Evolutionary conservation across 2,888 invertebrate genomes (phyloP).

Genomic region (Steromphala cineraria): DNA sequence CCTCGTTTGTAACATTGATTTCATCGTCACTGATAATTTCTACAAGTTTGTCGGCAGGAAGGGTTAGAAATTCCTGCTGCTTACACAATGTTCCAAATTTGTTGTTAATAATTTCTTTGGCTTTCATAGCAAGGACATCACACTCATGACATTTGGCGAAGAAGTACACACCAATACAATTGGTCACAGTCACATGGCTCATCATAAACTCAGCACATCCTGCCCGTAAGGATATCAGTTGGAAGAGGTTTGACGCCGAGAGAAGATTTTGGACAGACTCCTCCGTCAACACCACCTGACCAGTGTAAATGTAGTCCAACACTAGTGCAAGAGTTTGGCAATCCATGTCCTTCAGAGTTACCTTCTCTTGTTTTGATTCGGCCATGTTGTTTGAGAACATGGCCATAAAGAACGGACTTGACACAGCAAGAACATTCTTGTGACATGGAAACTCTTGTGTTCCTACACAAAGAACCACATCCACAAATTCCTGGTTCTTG

Average conservation of each 20-base stretch:
- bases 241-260: slow-evolving; percentile 73
- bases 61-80: slow-evolving; percentile 67
- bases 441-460: slow-evolving; percentile 69
- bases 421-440: slow-evolving; percentile 70
- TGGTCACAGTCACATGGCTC: slow-evolving; percentile 68
- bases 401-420: slow-evolving; percentile 73
- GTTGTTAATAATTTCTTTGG: slow-evolving; percentile 68
- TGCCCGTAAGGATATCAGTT: slow-evolving; percentile 65
- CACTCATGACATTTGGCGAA: slow-evolving; percentile 73
- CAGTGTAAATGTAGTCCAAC: slow-evolving; percentile 72
- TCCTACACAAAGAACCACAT: slow-evolving; percentile 65
- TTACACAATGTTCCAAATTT: slow-evolving; percentile 58
- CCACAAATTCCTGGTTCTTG: slow-evolving; percentile 69
- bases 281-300: slow-evolving; percentile 65
- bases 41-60: slow-evolving; percentile 71
- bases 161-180: slow-evolving; percentile 73
- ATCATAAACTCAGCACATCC: slow-evolving; percentile 74
- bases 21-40: slow-evolving; percentile 71
- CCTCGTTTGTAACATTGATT: slow-evolving; percentile 67
- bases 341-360: slow-evolving; percentile 69
- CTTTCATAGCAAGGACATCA: slow-evolving; percentile 53
- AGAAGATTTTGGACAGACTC: slow-evolving; percentile 71
- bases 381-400: slow-evolving; percentile 70
- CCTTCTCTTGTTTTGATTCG: slow-evolving; percentile 65
- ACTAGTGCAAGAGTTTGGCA: slow-evolving; percentile 65